Evolutionary conservation across 1,140 invertebrate genomes (phyloP).

Genomic region (Diuraphis noxia): DNA sequence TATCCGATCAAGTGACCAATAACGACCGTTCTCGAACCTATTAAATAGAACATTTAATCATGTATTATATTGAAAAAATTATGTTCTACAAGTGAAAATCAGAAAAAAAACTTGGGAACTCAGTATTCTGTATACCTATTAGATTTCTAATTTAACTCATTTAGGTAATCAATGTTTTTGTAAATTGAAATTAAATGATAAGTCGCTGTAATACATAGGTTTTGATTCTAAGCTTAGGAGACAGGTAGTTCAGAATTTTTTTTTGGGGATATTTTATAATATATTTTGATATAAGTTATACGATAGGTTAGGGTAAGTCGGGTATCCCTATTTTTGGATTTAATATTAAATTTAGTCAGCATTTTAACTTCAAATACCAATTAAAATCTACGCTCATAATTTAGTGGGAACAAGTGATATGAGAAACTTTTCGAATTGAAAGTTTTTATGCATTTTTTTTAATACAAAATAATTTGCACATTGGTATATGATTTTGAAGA

Average conservation of each 20-base stretch:
- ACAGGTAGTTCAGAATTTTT: not conserved
- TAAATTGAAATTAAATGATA: not conserved
- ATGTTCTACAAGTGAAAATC: not conserved
- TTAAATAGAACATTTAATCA: not conserved
- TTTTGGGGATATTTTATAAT: not conserved
- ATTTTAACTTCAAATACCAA: not conserved
- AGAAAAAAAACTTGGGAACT: not conserved
- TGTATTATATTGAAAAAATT: not conserved
- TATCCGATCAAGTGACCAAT: not conserved
- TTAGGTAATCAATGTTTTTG: not conserved
- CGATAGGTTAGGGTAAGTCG: too few relatives aligned
- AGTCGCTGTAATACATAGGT: not conserved
- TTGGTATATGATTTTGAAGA: not conserved
- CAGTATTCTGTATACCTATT: not conserved
- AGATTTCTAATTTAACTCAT: not conserved
- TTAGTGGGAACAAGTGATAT: not conserved
- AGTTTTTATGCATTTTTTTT: not conserved
- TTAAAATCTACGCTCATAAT: not conserved
- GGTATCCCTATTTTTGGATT: not conserved
- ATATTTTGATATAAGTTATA: not conserved
- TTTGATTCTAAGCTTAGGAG: not conserved
- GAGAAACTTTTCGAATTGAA: not conserved
- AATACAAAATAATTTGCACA: not conserved
- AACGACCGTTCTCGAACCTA: not conserved
- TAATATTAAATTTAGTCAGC: not conserved